Evolutionary conservation across 2,797 vertebrate species (phyloP).

Genomic region (Chelonia mydas): DNA sequence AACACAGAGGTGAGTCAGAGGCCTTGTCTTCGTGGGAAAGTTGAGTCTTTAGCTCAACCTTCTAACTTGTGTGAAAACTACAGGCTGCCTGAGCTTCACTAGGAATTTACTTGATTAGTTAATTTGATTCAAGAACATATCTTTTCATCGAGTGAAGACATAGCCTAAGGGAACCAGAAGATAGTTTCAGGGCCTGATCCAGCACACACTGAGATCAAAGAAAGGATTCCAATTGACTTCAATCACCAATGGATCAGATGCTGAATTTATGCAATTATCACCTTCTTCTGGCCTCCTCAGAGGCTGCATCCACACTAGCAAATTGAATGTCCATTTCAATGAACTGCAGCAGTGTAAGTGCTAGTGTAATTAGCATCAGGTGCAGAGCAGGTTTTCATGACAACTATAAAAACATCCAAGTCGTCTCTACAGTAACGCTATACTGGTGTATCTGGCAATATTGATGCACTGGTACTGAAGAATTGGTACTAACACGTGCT

Average conservation of each 20-base stretch:
- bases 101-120: neutral
- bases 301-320: neutral
- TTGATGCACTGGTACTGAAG: neutral
- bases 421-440: neutral
- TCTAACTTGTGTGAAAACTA: neutral
- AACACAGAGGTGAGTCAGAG: neutral
- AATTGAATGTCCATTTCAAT: neutral
- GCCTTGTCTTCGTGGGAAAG: neutral
- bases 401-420: neutral
- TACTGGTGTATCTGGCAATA: neutral
- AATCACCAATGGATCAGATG: neutral
- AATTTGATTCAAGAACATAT: neutral
- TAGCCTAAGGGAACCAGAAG: neutral
- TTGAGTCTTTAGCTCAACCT: neutral
- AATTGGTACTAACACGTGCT: neutral
- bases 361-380: neutral
- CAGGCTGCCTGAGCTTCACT: neutral
- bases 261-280: neutral
- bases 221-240: neutral
- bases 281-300: neutral
- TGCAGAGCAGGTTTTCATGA: neutral
- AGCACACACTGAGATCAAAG: neutral
- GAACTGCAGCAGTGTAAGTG: neutral
- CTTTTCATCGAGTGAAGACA: neutral
- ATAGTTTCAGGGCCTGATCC: neutral